These are phyloP conservation scores for Cybosia mesomella DNA, from an alignment of 2,888 invertebrate genomes.

Conservation along the genomic window DNA sequence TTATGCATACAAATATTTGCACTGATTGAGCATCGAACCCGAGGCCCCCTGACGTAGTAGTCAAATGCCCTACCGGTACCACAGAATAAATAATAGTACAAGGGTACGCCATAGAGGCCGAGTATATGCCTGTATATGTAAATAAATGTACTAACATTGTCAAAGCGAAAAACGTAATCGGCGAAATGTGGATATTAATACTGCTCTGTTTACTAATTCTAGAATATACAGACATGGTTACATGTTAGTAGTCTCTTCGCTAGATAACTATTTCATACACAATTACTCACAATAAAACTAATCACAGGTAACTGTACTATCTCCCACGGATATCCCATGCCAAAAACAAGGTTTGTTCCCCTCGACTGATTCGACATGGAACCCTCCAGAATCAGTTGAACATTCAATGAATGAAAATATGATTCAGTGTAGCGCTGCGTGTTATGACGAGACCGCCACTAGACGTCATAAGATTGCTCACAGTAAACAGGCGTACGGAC, in stretches of 20 bases:
- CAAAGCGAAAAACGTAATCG: background rate
- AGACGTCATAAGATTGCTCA: slow-evolving; percentile 12
- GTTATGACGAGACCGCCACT: slow-evolving; percentile 9
- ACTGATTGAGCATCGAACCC: no score
- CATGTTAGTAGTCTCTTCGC: background rate
- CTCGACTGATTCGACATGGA: background rate
- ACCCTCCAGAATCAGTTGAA: background rate
- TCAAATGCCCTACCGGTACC: no score
- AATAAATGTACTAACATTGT: no score
- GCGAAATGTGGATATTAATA: background rate
- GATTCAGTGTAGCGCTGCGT: slow-evolving; percentile 13
- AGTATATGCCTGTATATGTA: no score
- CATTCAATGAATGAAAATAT: slow-evolving; percentile 17
- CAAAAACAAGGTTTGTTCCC: slow-evolving; percentile 7
- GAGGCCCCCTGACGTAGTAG: no score
- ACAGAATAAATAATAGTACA: no score
- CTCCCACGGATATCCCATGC: slow-evolving; percentile 1
- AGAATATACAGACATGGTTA: background rate
- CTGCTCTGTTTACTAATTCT: background rate
- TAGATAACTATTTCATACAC: background rate
- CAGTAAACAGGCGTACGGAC: slow-evolving; percentile 7
- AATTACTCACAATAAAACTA: background rate
- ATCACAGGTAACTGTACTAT: background rate
- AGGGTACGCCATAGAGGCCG: no score
- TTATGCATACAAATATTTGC: no score